Evolutionary conservation across 2,888 invertebrate species (phyloP).

Genomic region (Drosophila algonquin): DNA sequence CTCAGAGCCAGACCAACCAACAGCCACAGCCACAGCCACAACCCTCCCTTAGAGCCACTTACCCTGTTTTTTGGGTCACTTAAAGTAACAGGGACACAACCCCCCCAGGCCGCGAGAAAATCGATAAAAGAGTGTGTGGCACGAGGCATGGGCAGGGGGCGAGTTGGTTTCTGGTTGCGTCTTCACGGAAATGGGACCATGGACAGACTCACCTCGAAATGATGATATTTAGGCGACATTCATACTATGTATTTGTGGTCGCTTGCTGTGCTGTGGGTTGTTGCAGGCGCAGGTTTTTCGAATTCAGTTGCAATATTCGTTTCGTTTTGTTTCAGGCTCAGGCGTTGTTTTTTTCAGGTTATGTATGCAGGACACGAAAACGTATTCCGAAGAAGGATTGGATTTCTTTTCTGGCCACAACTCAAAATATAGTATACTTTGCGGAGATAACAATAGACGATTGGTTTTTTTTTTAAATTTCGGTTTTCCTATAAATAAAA

Average conservation of each 20-base stretch:
- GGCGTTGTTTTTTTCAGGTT: slow-evolving; percentile 18
- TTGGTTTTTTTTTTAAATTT: slow-evolving; percentile 19
- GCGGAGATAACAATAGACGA: slow-evolving; percentile 1
- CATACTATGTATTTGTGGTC: slow-evolving; percentile 86
- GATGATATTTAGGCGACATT: slow-evolving; percentile 95
- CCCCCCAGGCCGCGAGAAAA: slow-evolving; percentile 67
- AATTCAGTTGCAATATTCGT: slow-evolving; percentile 18
- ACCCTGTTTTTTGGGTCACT: slow-evolving; percentile 65
- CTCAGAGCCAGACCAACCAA: background rate
- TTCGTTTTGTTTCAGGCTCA: slow-evolving; percentile 6
- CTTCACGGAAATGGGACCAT: slow-evolving; percentile 4
- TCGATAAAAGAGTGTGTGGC: slow-evolving; percentile 64
- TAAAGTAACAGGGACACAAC: slow-evolving; percentile 61
- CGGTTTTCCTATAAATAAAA: slow-evolving; percentile 35
- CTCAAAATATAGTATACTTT: slow-evolving; percentile 6
- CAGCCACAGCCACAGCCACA: slow-evolving; percentile 10
- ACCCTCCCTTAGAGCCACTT: slow-evolving; percentile 29
- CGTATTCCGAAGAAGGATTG: background rate
- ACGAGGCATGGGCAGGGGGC: slow-evolving; percentile 13
- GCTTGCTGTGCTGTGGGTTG: slow-evolving; percentile 28
- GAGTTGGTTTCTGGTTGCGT: slow-evolving; percentile 14
- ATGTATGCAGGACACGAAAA: slow-evolving; percentile 1
- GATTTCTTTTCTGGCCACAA: background rate
- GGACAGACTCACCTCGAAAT: slow-evolving; percentile 89
- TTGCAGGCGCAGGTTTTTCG: slow-evolving; percentile 35